Evolutionary conservation across 2,113 vertebrate species (phyloP).

Genomic region (Aphelocoma coerulescens): DNA sequence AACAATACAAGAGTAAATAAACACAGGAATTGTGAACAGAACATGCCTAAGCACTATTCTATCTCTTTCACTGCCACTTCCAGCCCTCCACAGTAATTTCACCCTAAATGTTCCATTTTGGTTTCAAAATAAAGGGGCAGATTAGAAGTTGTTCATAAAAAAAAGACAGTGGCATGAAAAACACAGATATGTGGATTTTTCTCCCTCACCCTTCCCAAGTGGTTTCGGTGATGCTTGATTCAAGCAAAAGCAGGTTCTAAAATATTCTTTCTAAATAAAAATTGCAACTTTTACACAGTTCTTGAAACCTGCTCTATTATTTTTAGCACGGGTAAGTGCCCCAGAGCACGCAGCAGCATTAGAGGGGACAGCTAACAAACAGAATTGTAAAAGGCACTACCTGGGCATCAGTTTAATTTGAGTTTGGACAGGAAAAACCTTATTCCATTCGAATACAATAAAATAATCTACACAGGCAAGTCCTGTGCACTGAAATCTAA

Average conservation of each 20-base stretch:
- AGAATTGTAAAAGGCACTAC: neutral
- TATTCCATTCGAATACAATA: neutral
- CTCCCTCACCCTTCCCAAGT: neutral
- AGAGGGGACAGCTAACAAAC: neutral
- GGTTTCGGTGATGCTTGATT: neutral
- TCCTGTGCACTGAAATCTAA: neutral
- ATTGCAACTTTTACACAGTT: neutral
- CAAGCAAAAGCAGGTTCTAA: neutral
- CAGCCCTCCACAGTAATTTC: neutral
- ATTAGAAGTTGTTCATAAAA: neutral
- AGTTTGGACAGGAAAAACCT: neutral
- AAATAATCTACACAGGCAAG: neutral
- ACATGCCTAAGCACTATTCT: neutral
- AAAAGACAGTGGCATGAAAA: neutral
- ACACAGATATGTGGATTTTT: neutral
- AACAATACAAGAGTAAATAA: neutral
- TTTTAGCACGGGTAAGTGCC: neutral
- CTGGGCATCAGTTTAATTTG: neutral
- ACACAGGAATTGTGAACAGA: neutral
- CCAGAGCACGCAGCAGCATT: neutral
- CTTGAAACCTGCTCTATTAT: neutral
- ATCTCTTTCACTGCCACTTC: neutral
- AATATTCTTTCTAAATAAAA: neutral
- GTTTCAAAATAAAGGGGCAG: neutral
- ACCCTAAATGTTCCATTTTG: neutral